Percentiles rank a stretch among this genome's conserved stretches.
These are phyloP conservation scores for Globia sparganii DNA, from an alignment of 2,888 invertebrate genomes.

Conservation along the genomic window DNA sequence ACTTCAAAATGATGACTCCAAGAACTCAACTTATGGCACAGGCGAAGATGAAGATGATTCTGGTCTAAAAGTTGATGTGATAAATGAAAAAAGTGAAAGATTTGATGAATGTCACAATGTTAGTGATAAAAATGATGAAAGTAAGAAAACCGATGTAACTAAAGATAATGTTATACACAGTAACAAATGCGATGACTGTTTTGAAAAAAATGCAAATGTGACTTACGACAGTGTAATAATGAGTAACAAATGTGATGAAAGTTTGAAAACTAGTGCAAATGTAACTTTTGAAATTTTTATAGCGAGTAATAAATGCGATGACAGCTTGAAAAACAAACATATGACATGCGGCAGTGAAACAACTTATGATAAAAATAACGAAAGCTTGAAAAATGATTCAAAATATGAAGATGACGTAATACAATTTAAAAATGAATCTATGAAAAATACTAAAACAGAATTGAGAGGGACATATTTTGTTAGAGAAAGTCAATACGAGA, in stretches of 20 bases:
- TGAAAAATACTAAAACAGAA: slow-evolving; percentile 32
- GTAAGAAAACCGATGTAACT: slow-evolving; percentile 5
- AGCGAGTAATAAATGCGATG: slow-evolving; percentile 9
- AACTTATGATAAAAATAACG: slow-evolving; percentile 16
- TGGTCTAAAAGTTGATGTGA: slow-evolving; percentile 12
- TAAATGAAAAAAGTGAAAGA: slow-evolving; percentile 8
- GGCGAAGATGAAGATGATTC: slow-evolving; percentile 63
- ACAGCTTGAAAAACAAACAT: slow-evolving; percentile 5
- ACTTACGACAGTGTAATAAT: slow-evolving; percentile 33
- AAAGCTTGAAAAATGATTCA: slow-evolving; percentile 23
- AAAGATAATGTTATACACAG: slow-evolving; percentile 30
- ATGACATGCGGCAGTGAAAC: slow-evolving; percentile 1
- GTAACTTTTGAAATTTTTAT: background rate
- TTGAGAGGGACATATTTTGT: slow-evolving; percentile 64
- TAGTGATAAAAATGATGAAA: slow-evolving; percentile 26
- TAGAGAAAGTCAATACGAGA: slow-evolving; percentile 48
- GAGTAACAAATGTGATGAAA: slow-evolving; percentile 25
- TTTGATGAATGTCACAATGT: slow-evolving; percentile 36
- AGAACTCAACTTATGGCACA: slow-evolving; percentile 58
- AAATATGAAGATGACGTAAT: slow-evolving; percentile 13
- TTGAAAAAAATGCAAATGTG: slow-evolving; percentile 34
- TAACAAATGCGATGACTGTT: slow-evolving; percentile 43
- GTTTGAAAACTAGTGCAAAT: slow-evolving; percentile 25
- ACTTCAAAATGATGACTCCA: slow-evolving; percentile 65
- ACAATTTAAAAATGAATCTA: slow-evolving; percentile 45